Percentiles rank a stretch among this genome's conserved stretches.
Evolutionary conservation across 2,797 vertebrate species (phyloP).

Genomic region (Phaenicophaeus curvirostris): DNA sequence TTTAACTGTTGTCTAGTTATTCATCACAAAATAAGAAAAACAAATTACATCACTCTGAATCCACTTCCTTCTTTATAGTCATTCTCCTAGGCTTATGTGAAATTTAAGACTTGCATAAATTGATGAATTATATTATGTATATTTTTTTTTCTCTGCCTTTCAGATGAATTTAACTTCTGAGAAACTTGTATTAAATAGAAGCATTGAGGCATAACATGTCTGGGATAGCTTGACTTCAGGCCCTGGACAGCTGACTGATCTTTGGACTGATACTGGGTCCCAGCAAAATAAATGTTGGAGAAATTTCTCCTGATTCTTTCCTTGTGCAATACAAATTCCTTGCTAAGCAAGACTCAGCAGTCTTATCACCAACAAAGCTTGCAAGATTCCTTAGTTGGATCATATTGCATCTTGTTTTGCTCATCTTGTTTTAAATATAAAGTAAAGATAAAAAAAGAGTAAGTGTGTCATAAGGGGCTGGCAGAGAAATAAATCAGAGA

Average conservation of each 20-base stretch:
- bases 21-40: neutral
- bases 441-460: neutral
- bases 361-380: rapidly evolving
- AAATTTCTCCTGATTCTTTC: neutral
- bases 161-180: neutral
- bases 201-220: neutral
- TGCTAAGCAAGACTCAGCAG: neutral
- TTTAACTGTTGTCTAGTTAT: neutral
- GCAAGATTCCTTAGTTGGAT: neutral
- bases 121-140: neutral
- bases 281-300: neutral
- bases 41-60: neutral
- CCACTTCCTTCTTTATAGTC: neutral
- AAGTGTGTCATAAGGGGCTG: neutral
- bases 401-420: neutral
- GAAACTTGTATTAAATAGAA: neutral
- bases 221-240: neutral
- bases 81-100: neutral
- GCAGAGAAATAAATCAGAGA: neutral
- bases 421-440: neutral
- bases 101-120: neutral
- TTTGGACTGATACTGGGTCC: neutral
- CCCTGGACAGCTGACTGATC: neutral
- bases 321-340: neutral
- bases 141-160: neutral